A percentile compares a stretch with the other conserved stretches of the same genome.
phyloP scores from a whole-genome alignment of 2,888 invertebrate species.

The Galeopsomyia nigrocyanea region DNA sequence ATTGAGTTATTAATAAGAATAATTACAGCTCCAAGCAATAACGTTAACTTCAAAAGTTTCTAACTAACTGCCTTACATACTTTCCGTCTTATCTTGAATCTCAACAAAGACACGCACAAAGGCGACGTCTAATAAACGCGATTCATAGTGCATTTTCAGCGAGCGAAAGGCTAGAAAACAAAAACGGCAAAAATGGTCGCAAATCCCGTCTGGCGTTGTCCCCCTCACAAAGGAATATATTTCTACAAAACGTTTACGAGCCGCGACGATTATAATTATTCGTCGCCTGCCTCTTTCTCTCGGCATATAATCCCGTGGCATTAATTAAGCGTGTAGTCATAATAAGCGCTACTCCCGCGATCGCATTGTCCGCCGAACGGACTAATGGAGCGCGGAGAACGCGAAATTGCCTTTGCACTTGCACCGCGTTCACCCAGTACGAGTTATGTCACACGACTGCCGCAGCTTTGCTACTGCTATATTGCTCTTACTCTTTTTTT shows the following conservation, averaged over 20 bases:
- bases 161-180: background rate
- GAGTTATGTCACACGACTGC: background rate
- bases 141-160: background rate
- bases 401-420: slow-evolving; percentile 48
- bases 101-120: background rate
- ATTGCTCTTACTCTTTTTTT: too few relatives aligned
- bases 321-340: slow-evolving; percentile 65
- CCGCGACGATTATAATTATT: slow-evolving; percentile 50
- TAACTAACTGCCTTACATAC: too few relatives aligned
- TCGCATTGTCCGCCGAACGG: slow-evolving; percentile 52
- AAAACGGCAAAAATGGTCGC: background rate
- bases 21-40: too few relatives aligned
- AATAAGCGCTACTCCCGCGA: slow-evolving; percentile 52
- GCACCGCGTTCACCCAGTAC: too few relatives aligned
- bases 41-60: too few relatives aligned
- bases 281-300: slow-evolving; percentile 34
- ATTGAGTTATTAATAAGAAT: too few relatives aligned
- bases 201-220: background rate
- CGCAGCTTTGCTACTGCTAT: too few relatives aligned
- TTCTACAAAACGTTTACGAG: background rate
- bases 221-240: slow-evolving; percentile 36
- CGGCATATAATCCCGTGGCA: slow-evolving; percentile 59
- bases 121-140: slow-evolving; percentile 13
- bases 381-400: slow-evolving; percentile 54
- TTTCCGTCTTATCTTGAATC: slow-evolving; percentile 1